Percentiles rank a stretch among this genome's conserved stretches.
These are phyloP conservation scores for Plusia festucae DNA, from an alignment of 2,888 invertebrate species.

Conservation along the genomic window DNA sequence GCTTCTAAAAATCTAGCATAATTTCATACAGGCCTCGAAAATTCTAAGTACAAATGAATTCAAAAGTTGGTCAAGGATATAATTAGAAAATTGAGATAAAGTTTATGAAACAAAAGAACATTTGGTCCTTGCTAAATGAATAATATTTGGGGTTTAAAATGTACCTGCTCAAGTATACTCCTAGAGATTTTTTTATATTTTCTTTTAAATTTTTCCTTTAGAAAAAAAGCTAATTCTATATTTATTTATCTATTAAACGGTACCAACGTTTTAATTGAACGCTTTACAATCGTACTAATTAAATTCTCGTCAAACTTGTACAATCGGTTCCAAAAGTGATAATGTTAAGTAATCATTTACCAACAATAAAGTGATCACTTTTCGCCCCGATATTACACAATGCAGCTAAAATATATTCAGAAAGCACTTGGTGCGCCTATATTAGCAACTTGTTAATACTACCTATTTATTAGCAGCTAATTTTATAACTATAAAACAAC, in stretches of 20 bases:
- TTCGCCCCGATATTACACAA: slow-evolving; percentile 42
- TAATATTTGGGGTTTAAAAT: slow-evolving; percentile 64
- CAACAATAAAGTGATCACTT: slow-evolving; percentile 36
- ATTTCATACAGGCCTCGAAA: slow-evolving; percentile 77
- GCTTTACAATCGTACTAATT: slow-evolving; percentile 49
- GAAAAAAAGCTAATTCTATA: slow-evolving; percentile 65
- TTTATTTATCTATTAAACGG: slow-evolving; percentile 60
- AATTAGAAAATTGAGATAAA: slow-evolving; percentile 67
- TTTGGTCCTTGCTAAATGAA: slow-evolving; percentile 80
- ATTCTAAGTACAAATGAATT: slow-evolving; percentile 75
- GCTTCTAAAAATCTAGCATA: slow-evolving; percentile 75
- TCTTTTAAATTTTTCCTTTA: slow-evolving; percentile 62
- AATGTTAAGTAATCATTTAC: slow-evolving; percentile 17
- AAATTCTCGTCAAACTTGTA: slow-evolving; percentile 45
- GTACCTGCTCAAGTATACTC: slow-evolving; percentile 61
- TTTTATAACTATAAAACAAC: slow-evolving; percentile 59
- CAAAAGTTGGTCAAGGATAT: slow-evolving; percentile 77
- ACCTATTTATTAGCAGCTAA: slow-evolving; percentile 63
- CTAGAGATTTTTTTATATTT: slow-evolving; percentile 66
- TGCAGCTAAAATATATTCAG: slow-evolving; percentile 52
- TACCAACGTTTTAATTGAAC: slow-evolving; percentile 56
- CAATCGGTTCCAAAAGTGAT: slow-evolving; percentile 51
- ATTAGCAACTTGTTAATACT: slow-evolving; percentile 54
- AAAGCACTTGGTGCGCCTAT: slow-evolving; percentile 67
- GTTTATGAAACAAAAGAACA: slow-evolving; percentile 64